Evolutionary conservation across 1,140 invertebrate species (phyloP).

Genomic region (Bombus fervidus): DNA sequence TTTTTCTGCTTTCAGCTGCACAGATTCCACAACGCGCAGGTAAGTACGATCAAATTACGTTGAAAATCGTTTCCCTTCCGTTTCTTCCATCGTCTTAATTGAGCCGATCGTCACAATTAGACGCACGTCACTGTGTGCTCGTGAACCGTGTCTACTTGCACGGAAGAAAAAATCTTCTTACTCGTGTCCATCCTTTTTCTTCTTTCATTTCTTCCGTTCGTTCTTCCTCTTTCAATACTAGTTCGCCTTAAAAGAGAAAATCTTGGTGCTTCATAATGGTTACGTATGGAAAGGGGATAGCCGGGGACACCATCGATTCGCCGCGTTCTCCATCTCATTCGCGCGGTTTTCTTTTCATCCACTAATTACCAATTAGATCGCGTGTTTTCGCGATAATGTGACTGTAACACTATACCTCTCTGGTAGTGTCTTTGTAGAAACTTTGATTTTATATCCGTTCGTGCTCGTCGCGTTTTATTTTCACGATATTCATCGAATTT

Average conservation of each 20-base stretch:
- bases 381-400: background rate
- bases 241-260: background rate
- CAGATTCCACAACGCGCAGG: constrained; percentile 94
- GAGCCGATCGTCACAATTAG: constrained; percentile 48
- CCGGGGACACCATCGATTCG: background rate
- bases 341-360: background rate
- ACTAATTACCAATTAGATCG: constrained; percentile 42
- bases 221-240: background rate
- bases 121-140: background rate
- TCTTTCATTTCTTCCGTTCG: background rate
- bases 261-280: background rate
- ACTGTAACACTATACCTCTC: background rate
- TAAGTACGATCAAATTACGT: constrained; percentile 84
- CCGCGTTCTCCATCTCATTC: background rate
- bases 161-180: background rate
- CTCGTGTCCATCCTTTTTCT: background rate
- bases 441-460: background rate
- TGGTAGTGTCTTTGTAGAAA: background rate
- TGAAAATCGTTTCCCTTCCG: constrained; percentile 24
- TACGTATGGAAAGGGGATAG: background rate
- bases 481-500: background rate
- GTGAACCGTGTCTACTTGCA: background rate
- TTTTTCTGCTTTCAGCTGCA: constrained; percentile 90
- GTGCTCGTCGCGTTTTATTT: background rate
- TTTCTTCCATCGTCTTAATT: constrained; percentile 26